Conservation (phyloP, 2,888 invertebrate species). For the Octodonta nipae region DNA sequence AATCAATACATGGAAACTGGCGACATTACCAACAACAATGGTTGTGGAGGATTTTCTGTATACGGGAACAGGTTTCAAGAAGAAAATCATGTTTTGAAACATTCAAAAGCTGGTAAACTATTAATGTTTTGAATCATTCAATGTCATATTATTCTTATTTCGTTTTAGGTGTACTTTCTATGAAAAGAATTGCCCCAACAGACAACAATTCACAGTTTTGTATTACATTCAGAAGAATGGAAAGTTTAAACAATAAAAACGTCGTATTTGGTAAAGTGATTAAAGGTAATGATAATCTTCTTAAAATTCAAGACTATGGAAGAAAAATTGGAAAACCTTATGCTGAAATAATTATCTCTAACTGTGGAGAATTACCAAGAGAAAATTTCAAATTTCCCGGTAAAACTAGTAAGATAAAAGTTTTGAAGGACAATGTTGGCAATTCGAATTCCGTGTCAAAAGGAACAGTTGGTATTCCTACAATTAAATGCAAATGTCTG, state of each 20-base stretch:
- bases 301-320: conserved; percentile 29
- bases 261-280: conserved; percentile 41
- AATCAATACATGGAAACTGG: conserved; percentile 42
- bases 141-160: background rate
- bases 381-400: too few relatives aligned
- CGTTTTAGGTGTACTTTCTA: conserved; percentile 34
- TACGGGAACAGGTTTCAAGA: conserved; percentile 36
- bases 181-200: conserved; percentile 29
- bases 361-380: conserved; percentile 21
- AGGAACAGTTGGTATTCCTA: too few relatives aligned
- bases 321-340: conserved; percentile 30
- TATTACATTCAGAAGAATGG: conserved; percentile 36
- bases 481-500: too few relatives aligned
- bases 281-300: conserved; percentile 28
- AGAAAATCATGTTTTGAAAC: conserved; percentile 36
- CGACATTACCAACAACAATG: conserved; percentile 39
- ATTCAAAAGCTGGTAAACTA: conserved; percentile 33
- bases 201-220: conserved; percentile 40
- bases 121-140: background rate
- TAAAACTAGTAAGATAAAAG: too few relatives aligned
- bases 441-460: too few relatives aligned
- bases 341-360: conserved; percentile 25
- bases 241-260: conserved; percentile 34
- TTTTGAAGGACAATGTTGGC: too few relatives aligned
- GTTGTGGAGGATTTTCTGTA: conserved; percentile 39